Conservation (phyloP, 2,113 vertebrate species). For the Loxodonta africana region DNA sequence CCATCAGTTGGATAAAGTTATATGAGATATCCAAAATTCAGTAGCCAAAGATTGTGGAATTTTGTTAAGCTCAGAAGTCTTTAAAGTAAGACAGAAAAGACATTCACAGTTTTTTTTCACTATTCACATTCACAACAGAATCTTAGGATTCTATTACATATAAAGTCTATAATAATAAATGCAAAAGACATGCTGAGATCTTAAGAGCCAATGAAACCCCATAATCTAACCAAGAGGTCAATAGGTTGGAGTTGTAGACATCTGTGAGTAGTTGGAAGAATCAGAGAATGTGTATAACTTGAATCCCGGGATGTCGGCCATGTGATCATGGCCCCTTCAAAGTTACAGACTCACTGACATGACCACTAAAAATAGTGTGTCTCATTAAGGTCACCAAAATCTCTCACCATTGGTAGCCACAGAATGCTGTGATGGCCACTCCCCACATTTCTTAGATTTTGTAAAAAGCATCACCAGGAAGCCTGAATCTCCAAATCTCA, state of each 20-base stretch:
- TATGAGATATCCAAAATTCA: slow-evolving; percentile 3
- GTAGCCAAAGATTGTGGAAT: neutral
- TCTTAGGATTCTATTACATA: neutral
- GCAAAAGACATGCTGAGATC: neutral
- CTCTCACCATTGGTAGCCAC: neutral
- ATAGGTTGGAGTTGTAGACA: neutral
- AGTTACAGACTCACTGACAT: slow-evolving; percentile 10
- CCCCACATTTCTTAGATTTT: slow-evolving; percentile 40
- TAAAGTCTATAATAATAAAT: neutral
- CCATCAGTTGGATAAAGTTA: neutral
- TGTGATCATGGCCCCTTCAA: neutral
- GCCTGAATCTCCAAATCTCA: neutral
- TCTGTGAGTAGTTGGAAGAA: neutral
- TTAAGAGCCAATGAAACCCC: neutral
- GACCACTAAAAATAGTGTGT: neutral
- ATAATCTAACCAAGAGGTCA: neutral
- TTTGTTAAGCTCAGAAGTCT: neutral
- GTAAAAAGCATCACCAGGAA: neutral
- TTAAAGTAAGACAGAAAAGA: neutral
- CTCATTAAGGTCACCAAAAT: neutral
- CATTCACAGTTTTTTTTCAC: neutral
- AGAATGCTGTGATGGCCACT: neutral
- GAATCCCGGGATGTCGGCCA: neutral
- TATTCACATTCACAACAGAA: neutral
- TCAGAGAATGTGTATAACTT: neutral